Evolutionary conservation across 2,113 vertebrate species (phyloP).

Genomic region (Perca schrenkii): DNA sequence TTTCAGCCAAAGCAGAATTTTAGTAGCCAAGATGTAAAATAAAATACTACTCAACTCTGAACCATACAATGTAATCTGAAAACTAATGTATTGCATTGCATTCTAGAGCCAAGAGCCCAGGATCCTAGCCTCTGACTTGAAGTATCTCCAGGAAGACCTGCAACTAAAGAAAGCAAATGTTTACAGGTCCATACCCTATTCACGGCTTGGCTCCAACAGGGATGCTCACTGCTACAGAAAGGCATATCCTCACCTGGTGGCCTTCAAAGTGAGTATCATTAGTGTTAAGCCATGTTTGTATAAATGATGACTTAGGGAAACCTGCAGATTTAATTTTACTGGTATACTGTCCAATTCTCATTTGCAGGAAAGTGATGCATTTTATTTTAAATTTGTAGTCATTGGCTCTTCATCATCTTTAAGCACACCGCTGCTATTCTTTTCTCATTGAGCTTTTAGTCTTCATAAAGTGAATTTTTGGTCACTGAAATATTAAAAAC

Average conservation of each 20-base stretch:
- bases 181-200: slow-evolving; percentile 84
- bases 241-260: slow-evolving; percentile 81
- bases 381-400: background rate
- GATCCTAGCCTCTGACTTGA: slow-evolving; percentile 67
- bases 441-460: background rate
- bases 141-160: slow-evolving; percentile 80
- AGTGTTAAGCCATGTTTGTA: background rate
- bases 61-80: background rate
- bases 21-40: background rate
- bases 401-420: background rate
- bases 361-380: background rate
- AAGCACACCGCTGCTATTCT: background rate
- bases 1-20: background rate
- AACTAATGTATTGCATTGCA: background rate
- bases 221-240: slow-evolving; percentile 85
- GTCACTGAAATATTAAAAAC: background rate
- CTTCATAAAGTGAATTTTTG: background rate
- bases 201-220: slow-evolving; percentile 82
- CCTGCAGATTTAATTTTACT: background rate
- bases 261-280: slow-evolving; percentile 78
- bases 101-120: slow-evolving; percentile 67
- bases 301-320: background rate
- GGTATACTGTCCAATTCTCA: no score
- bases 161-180: slow-evolving; percentile 81
- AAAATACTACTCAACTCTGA: background rate